Evolutionary conservation across 2,113 vertebrate species (phyloP).

Genomic region (Microtus ochrogaster): DNA sequence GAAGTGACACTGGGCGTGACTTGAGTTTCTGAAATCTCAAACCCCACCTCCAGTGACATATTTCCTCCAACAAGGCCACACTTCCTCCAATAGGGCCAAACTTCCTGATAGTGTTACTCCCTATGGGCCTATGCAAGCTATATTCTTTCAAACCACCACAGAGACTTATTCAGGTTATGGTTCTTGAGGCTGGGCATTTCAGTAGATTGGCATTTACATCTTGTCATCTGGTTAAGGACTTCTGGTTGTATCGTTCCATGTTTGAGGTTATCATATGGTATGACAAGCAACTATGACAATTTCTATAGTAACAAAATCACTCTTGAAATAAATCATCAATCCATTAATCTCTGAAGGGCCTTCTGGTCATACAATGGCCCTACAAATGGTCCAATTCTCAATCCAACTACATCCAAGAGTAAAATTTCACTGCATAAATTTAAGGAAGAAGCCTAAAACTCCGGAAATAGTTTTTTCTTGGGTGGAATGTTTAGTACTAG

Average conservation of each 20-base stretch:
- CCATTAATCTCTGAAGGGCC: background rate
- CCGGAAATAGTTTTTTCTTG: background rate
- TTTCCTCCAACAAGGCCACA: background rate
- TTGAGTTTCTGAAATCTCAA: background rate
- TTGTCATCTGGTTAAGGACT: background rate
- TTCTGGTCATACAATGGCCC: too few species aligned
- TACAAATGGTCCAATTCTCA: background rate
- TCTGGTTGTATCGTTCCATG: background rate
- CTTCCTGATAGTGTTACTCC: background rate
- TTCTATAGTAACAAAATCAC: background rate
- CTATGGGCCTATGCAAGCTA: background rate
- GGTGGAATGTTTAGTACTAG: background rate
- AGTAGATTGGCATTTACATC: too few species aligned
- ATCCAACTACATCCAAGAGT: background rate
- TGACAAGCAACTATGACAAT: too few species aligned
- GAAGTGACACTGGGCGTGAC: background rate
- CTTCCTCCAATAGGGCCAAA: background rate
- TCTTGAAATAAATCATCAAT: background rate
- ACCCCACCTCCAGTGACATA: background rate
- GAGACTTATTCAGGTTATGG: accelerated
- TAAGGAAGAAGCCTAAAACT: background rate
- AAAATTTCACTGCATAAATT: background rate
- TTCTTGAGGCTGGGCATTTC: background rate
- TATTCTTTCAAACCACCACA: background rate
- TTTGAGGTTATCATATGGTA: background rate